Evolutionary conservation across 1,140 invertebrate species (phyloP).

Genomic region (Acyrthosiphon pisum): DNA sequence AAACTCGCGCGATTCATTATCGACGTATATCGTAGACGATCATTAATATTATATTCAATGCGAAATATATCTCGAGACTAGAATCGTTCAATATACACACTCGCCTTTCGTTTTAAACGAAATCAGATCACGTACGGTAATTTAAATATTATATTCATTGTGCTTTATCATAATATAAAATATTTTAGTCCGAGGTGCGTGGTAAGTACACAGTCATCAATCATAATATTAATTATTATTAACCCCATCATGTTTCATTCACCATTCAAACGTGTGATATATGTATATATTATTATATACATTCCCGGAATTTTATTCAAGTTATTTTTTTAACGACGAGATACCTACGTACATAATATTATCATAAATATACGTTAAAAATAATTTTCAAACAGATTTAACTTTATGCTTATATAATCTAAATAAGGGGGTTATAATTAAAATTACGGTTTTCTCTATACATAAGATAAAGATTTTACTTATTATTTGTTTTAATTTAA

Average conservation of each 20-base stretch:
- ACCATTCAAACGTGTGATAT: neutral
- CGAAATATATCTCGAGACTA: neutral
- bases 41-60: neutral
- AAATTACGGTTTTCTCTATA: neutral
- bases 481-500: too few species aligned
- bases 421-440: neutral
- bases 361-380: neutral
- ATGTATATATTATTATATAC: neutral
- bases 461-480: too few species aligned
- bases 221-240: constrained; percentile 16
- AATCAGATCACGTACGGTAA: constrained; percentile 27
- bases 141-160: neutral
- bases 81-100: neutral
- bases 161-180: neutral
- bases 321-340: too few species aligned
- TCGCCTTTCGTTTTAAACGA: neutral
- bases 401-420: neutral
- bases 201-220: neutral
- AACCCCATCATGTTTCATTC: neutral
- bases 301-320: neutral
- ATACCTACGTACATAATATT: too few species aligned
- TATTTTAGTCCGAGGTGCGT: neutral
- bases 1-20: neutral
- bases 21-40: neutral
- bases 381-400: neutral